A percentile compares a stretch with the other conserved stretches of the same genome.
These are phyloP conservation scores for Gonatopus flavifemur DNA, from an alignment of 1,140 invertebrate genomes.

Conservation along the genomic window DNA sequence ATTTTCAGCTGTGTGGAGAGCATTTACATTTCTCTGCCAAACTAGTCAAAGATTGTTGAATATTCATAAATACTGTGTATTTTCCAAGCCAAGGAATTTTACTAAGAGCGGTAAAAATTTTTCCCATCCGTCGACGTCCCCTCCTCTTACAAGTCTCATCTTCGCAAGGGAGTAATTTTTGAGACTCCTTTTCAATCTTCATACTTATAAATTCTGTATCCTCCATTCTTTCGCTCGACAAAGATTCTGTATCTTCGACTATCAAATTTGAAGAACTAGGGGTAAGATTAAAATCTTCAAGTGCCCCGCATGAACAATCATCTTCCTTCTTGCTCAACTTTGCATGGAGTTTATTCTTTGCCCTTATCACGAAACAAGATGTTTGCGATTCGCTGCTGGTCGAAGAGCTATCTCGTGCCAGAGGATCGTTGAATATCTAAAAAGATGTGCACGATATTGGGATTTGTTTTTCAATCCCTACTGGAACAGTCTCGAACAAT, in stretches of 20 bases:
- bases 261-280: constrained; percentile 30
- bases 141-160: constrained; percentile 9
- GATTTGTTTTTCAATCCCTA: no score
- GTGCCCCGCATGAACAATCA: not conserved
- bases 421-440: constrained; percentile 42
- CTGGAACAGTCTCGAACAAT: no score
- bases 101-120: constrained; percentile 28
- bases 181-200: constrained; percentile 25
- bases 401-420: constrained; percentile 19
- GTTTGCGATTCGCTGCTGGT: constrained; percentile 24
- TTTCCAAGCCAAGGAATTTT: constrained; percentile 32
- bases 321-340: constrained; percentile 17
- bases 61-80: constrained; percentile 9
- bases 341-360: constrained; percentile 22
- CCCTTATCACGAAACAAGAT: constrained; percentile 33
- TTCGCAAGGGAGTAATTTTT: constrained; percentile 20
- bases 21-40: no score
- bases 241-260: constrained; percentile 35
- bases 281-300: no score
- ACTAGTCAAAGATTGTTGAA: no score
- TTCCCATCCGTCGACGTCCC: constrained; percentile 26
- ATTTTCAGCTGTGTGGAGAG: no score
- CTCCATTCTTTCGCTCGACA: constrained; percentile 30
- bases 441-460: no score
- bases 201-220: constrained; percentile 36